Evolutionary conservation across 2,113 vertebrate genomes (phyloP).

Genomic region (Neolamprologus hecqui): DNA sequence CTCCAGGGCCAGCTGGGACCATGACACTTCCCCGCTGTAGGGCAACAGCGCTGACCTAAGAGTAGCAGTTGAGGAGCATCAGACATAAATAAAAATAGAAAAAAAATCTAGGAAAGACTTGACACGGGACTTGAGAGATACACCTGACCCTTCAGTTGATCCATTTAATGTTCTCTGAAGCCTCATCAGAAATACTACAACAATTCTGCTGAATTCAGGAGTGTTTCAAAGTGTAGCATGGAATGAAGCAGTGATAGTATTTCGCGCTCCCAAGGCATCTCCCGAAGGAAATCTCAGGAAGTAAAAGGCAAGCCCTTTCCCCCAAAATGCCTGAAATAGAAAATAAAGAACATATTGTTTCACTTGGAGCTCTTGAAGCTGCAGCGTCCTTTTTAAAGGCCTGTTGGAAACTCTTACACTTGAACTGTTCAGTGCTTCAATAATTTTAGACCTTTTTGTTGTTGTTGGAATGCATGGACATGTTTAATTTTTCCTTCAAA

Average conservation of each 20-base stretch:
- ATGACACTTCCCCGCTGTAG: not conserved
- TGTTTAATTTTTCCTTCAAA: accelerated
- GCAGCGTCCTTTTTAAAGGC: not conserved
- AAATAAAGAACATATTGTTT: not conserved
- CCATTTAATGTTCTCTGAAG: not conserved
- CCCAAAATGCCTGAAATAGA: not conserved
- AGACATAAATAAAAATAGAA: not conserved
- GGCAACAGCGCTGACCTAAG: not conserved
- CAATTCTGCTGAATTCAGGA: not conserved
- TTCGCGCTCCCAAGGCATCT: not conserved
- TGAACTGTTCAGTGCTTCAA: not conserved
- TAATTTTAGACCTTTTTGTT: not conserved
- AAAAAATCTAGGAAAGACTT: not conserved
- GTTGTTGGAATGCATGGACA: not conserved
- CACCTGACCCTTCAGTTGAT: not conserved
- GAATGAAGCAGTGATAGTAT: not conserved
- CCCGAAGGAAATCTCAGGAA: not conserved
- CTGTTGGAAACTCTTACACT: not conserved
- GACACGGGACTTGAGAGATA: not conserved
- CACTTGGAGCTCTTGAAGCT: not conserved
- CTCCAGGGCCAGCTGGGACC: not conserved
- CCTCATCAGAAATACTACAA: not conserved
- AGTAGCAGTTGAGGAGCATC: not conserved
- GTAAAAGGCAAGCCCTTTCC: not conserved
- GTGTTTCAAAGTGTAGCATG: not conserved